These are phyloP conservation scores for Coracopsis vasa DNA, from an alignment of 2,113 vertebrate species.

Conservation along the genomic window DNA sequence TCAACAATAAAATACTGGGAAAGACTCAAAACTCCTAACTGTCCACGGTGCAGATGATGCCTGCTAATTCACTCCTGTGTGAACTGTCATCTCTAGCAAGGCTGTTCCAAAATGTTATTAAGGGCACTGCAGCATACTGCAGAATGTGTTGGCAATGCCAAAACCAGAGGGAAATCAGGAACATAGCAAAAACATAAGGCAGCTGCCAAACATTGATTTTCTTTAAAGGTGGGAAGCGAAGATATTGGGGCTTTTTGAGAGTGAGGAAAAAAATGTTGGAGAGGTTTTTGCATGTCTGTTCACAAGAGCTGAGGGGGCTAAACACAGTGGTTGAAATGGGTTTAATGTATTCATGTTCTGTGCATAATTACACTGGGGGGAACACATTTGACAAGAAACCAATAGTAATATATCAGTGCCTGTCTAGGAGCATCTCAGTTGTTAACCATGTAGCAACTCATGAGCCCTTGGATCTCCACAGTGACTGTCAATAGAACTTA, in stretches of 20 bases:
- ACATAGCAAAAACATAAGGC: background rate
- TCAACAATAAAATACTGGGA: background rate
- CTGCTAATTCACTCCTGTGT: conserved; percentile 41
- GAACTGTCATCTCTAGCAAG: conserved; percentile 16
- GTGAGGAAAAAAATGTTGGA: background rate
- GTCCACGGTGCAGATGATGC: background rate
- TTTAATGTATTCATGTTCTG: background rate
- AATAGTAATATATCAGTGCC: background rate
- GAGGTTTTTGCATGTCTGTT: background rate
- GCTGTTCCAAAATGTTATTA: conserved; percentile 62
- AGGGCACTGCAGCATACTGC: conserved; percentile 66
- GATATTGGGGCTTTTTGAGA: background rate
- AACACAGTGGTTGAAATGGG: background rate
- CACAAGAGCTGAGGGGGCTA: background rate
- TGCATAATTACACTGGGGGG: background rate
- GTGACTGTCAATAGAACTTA: background rate
- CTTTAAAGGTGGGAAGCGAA: conserved; percentile 27
- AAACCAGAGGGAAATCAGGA: conserved; percentile 38
- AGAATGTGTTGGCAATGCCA: conserved; percentile 40
- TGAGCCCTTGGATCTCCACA: background rate
- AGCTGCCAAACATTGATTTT: conserved; percentile 46
- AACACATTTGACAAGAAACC: conserved; percentile 41
- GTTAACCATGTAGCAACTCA: background rate
- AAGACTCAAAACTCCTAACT: background rate
- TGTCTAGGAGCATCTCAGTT: background rate